Evolutionary conservation across 2,797 vertebrate genomes (phyloP).

Genomic region (Poeciliopsis infans): DNA sequence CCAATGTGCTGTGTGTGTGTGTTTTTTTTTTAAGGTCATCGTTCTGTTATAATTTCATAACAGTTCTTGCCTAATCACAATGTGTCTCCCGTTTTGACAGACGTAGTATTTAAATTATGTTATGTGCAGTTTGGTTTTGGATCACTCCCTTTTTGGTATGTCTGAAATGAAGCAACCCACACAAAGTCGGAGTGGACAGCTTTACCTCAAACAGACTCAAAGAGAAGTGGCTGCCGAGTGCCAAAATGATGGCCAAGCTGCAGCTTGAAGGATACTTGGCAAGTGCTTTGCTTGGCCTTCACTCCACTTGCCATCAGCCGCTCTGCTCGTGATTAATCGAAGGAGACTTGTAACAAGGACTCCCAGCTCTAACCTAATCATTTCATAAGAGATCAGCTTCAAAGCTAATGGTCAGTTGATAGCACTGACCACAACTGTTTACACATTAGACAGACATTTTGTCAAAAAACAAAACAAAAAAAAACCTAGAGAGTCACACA

Average conservation of each 20-base stretch:
- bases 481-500: neutral
- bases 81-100: neutral
- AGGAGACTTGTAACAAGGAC: slow-evolving; percentile 36
- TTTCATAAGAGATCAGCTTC: slow-evolving; percentile 48
- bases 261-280: slow-evolving; percentile 39
- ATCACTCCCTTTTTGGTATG: neutral
- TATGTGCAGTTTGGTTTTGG: neutral
- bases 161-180: neutral
- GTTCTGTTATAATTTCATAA: neutral
- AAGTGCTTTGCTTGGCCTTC: slow-evolving; percentile 37
- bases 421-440: slow-evolving; percentile 10
- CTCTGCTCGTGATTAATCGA: slow-evolving; percentile 39
- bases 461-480: neutral
- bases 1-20: neutral
- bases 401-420: slow-evolving; percentile 16
- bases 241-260: slow-evolving; percentile 39
- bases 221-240: slow-evolving; percentile 38
- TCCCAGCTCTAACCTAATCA: slow-evolving; percentile 48
- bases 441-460: slow-evolving; percentile 10
- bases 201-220: neutral
- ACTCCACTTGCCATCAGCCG: slow-evolving; percentile 27
- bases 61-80: neutral
- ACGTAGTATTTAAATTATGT: neutral
- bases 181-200: neutral
- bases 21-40: neutral